Percentiles rank a stretch among this genome's conserved stretches.
Conservation (phyloP, 2,888 invertebrate genomes). For the Syrista parreyssii region DNA sequence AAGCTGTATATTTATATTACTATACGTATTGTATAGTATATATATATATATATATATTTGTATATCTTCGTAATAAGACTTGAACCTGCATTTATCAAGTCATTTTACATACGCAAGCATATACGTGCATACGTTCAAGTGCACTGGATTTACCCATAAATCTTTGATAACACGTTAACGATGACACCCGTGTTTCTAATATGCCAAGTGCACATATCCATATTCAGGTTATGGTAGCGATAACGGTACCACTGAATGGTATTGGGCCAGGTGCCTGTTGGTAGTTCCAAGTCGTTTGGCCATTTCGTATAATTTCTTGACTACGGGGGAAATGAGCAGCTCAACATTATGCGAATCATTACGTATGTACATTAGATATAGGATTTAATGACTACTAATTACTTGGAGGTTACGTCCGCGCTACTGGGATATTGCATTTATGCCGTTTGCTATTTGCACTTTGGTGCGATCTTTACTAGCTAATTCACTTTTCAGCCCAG, state of each 20-base stretch:
- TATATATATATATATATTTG: not conserved
- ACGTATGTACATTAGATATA: not conserved
- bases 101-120: not conserved
- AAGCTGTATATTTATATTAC: not conserved
- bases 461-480: conserved; percentile 17
- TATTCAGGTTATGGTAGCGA: not conserved
- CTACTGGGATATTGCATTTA: conserved; percentile 17
- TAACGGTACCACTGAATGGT: not conserved
- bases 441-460: conserved; percentile 18
- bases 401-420: conserved; percentile 9
- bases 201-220: not conserved
- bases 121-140: not conserved
- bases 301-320: not conserved
- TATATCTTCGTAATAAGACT: not conserved
- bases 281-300: not conserved
- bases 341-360: not conserved
- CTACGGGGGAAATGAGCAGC: not conserved
- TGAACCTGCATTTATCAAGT: not conserved
- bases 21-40: not conserved
- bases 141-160: not conserved
- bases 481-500: not conserved
- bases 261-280: not conserved
- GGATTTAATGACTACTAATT: conserved; percentile 18
- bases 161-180: not conserved
- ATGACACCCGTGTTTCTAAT: not conserved